Conservation (phyloP, 2,888 invertebrate genomes). For the Spodoptera picta region DNA sequence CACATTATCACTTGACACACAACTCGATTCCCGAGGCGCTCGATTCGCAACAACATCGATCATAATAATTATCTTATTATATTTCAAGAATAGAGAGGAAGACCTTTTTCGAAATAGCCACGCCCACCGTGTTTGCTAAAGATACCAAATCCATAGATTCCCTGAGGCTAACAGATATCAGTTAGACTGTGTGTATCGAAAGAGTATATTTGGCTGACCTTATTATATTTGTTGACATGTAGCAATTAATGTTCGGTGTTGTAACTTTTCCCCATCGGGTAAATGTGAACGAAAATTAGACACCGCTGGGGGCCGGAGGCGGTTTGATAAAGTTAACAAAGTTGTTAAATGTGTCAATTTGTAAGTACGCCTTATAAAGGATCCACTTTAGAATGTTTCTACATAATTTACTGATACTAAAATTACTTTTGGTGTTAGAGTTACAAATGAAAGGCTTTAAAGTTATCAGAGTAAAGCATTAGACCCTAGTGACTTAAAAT, state of each 20-base stretch:
- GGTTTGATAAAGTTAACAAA: slow-evolving; percentile 39
- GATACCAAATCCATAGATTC: slow-evolving; percentile 24
- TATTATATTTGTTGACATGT: slow-evolving; percentile 28
- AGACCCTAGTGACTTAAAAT: too few relatives aligned
- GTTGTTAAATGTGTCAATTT: slow-evolving; percentile 28
- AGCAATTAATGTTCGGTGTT: slow-evolving; percentile 23
- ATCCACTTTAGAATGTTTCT: slow-evolving; percentile 3
- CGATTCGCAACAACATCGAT: slow-evolving; percentile 47
- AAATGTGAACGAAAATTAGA: slow-evolving; percentile 14
- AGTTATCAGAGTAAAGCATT: too few relatives aligned
- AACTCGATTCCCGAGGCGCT: slow-evolving; percentile 36
- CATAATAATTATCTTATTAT: slow-evolving; percentile 44
- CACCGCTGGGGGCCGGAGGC: slow-evolving; percentile 12
- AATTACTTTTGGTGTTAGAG: slow-evolving; percentile 4
- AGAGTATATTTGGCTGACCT: slow-evolving; percentile 32
- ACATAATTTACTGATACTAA: neutral
- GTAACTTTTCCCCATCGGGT: slow-evolving; percentile 22
- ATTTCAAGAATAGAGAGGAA: slow-evolving; percentile 35
- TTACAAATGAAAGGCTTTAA: neutral
- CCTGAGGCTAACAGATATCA: slow-evolving; percentile 33
- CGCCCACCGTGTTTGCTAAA: slow-evolving; percentile 17
- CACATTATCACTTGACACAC: slow-evolving; percentile 41
- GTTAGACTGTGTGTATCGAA: slow-evolving; percentile 25
- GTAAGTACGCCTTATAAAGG: slow-evolving; percentile 7
- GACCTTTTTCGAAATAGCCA: slow-evolving; percentile 28